phyloP scores from a whole-genome alignment of 1,140 invertebrate species.

The Papilio machaon region DNA sequence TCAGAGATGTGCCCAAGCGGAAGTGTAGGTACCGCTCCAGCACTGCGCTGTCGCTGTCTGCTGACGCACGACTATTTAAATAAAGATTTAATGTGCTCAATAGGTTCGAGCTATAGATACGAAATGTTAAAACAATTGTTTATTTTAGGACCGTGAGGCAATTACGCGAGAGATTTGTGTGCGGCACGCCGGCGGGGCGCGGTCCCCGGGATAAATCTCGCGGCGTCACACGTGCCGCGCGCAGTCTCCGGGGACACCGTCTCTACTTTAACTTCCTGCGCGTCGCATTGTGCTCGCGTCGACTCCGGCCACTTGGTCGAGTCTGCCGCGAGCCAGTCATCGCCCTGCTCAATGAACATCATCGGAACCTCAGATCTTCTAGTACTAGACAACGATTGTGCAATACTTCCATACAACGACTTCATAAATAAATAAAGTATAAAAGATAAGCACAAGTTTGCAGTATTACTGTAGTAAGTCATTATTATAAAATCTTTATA shows the following conservation, averaged over 20 bases:
- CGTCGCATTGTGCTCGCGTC: not conserved
- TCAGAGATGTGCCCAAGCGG: not conserved
- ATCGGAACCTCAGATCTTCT: no score
- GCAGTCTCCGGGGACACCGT: not conserved
- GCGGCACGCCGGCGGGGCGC: conserved; percentile 6
- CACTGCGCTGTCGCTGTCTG: not conserved
- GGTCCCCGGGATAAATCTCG: not conserved
- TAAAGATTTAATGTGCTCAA: conserved; percentile 20
- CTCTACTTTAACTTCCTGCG: not conserved
- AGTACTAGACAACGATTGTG: no score
- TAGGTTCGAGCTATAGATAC: not conserved
- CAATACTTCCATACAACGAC: no score
- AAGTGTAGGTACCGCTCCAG: not conserved
- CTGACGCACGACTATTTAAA: not conserved
- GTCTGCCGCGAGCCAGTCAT: not conserved
- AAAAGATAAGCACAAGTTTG: no score
- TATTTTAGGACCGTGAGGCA: conserved; percentile 3
- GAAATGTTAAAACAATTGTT: conserved; percentile 31
- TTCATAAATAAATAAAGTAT: no score
- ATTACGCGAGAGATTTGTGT: conserved; percentile 25
- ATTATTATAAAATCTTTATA: not conserved
- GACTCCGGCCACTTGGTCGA: not conserved
- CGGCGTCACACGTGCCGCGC: conserved; percentile 11
- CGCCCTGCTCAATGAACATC: not conserved
- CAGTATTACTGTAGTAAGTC: not conserved